Evolutionary conservation across 2,797 vertebrate genomes (phyloP).

Genomic region (Sebastes taczanowskii): DNA sequence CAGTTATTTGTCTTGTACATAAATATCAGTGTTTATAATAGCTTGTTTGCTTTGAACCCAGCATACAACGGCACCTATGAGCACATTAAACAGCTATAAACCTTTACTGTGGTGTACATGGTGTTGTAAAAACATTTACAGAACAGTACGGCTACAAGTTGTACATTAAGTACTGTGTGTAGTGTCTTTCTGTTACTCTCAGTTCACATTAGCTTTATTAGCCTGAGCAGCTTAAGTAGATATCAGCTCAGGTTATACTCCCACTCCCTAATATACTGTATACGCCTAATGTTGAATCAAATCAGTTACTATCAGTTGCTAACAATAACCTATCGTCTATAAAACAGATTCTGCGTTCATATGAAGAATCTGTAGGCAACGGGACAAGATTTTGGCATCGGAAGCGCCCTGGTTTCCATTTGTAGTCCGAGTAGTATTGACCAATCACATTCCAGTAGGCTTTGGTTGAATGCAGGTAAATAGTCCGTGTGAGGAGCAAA

Average conservation of each 20-base stretch:
- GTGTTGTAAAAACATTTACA: background rate
- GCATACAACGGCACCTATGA: background rate
- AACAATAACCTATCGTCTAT: fast-evolving
- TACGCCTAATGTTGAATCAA: background rate
- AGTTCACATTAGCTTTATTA: background rate
- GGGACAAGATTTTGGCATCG: no score
- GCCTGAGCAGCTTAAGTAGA: background rate
- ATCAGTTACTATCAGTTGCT: background rate
- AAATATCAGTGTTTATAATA: background rate
- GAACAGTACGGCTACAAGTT: background rate
- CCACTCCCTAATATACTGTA: background rate
- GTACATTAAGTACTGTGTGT: background rate
- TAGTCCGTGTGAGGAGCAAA: no score
- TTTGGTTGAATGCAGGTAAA: no score
- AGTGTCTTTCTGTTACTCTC: background rate
- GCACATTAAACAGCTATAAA: constrained; percentile 9
- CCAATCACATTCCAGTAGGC: no score
- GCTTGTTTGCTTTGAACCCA: constrained; percentile 1
- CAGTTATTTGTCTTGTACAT: background rate
- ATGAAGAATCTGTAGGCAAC: no score
- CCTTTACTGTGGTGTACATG: background rate
- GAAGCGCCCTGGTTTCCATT: no score
- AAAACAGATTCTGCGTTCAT: no score
- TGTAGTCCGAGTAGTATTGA: no score
- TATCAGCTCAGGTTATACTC: background rate